Evolutionary conservation across 2,113 vertebrate species (phyloP).

Genomic region (Oxygymnocypris stewartii): DNA sequence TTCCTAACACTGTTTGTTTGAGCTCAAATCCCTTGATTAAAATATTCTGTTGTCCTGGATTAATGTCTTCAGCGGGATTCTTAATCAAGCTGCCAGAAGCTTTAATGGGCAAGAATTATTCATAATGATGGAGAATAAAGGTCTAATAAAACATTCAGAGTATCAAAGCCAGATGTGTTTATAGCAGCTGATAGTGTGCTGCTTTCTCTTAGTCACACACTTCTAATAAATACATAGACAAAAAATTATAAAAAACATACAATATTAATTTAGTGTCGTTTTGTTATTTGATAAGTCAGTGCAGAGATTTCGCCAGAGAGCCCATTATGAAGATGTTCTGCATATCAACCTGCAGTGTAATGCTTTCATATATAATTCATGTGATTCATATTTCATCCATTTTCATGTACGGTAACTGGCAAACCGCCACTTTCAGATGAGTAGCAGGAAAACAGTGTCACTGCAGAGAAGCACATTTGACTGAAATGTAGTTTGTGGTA

Average conservation of each 20-base stretch:
- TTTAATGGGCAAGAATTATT: constrained; percentile 37
- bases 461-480: neutral
- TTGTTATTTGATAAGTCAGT: neutral
- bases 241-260: neutral
- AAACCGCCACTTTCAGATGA: neutral
- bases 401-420: constrained; percentile 3
- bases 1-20: neutral
- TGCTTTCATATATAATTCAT: constrained; percentile 20
- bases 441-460: neutral
- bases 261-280: neutral
- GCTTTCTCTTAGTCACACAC: neutral
- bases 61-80: constrained; percentile 28
- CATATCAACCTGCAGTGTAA: constrained; percentile 3
- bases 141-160: neutral
- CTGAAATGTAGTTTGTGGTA: neutral
- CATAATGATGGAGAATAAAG: constrained; percentile 24
- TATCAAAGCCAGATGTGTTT: constrained; percentile 25
- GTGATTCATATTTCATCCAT: neutral
- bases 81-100: constrained; percentile 1
- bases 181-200: neutral
- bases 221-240: neutral
- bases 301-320: neutral
- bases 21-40: neutral
- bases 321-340: neutral
- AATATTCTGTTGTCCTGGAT: constrained; percentile 10